Conservation (phyloP, 2,797 vertebrate species). For the Podarcis lilfordi region DNA sequence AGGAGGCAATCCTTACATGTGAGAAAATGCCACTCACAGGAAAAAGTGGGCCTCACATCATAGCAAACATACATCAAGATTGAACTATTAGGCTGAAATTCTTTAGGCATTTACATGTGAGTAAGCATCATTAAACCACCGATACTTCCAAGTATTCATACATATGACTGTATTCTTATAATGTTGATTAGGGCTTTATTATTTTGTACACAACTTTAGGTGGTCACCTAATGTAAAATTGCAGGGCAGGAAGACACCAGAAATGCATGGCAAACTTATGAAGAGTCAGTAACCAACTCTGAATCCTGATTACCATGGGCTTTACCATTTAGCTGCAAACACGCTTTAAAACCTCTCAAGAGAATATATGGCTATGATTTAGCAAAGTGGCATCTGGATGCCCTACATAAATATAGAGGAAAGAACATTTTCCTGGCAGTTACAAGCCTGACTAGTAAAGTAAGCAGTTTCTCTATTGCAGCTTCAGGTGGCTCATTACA, state of each 20-base stretch:
- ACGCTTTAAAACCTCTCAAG: constrained; percentile 53
- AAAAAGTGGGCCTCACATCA: background rate
- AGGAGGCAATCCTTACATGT: background rate
- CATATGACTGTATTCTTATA: too few relatives aligned
- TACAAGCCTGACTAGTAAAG: constrained; percentile 59
- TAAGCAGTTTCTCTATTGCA: constrained; percentile 53
- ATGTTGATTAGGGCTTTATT: background rate
- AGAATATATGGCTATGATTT: constrained; percentile 56
- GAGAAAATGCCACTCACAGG: background rate
- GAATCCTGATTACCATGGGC: constrained; percentile 66
- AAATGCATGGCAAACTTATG: constrained; percentile 34
- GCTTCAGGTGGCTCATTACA: constrained; percentile 67
- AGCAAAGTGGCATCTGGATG: constrained; percentile 64
- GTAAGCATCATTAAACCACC: background rate
- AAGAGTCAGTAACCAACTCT: constrained; percentile 48
- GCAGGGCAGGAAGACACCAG: background rate
- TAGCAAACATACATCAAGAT: background rate
- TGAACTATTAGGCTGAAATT: background rate
- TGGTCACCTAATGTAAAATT: constrained; percentile 17
- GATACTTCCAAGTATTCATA: background rate
- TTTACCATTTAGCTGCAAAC: constrained; percentile 57
- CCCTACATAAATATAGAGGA: constrained; percentile 63
- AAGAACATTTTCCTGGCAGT: constrained; percentile 65
- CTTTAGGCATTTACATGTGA: background rate
- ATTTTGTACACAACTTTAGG: background rate